Base-by-base conservation (phyloP, 2,888 invertebrate genomes). In the Napeogenes sylphis region DNA sequence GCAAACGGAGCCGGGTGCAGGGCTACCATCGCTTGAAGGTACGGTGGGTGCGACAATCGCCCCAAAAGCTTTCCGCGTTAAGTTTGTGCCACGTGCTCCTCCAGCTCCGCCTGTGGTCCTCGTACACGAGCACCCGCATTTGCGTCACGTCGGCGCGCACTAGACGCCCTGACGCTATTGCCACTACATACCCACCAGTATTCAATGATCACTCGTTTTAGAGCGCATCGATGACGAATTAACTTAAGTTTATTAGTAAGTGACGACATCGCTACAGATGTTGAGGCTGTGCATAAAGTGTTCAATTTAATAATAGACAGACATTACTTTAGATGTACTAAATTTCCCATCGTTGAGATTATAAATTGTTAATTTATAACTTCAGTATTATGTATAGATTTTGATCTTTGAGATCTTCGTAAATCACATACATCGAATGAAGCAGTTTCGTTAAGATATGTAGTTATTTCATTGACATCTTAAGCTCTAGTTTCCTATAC, bases 11-110 rank as follows among this genome's bases (percentile, higher is more conserved):
- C 92, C 92, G 62, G 96, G 95, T 2, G 93, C 92, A 57, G 92
- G 93, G 0, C 83, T 94, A 68, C 97, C 97, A 0, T 95, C 94
- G 63, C 85, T 97, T 60, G 94, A 95, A 72, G 97, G 97, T 45
- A 94, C 94, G 66, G 94, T 94, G 35, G 97, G 96, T 4, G 94
- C 95, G 58, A 97, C 97, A n/a, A 94, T 97, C 58, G 94, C 95
- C 21, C 97, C 97, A 0, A 92, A 94, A 75, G 92, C 94, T 1
- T 97, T 95, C 90, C 93, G 93, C 78, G 95, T 97, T 14, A 92
- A 92, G 74, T 91, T 95, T 63, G 86, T 92, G 67, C 90, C 92
- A 4, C 90, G 94, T 51, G 70, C 77, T 59, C 77, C 75, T 56
- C 81, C 76, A 62, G 74, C 74, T 65, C 78, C 75, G 46, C 74